Evolutionary conservation across 1,140 invertebrate genomes (phyloP).

Genomic region (Drosophila suzukii): DNA sequence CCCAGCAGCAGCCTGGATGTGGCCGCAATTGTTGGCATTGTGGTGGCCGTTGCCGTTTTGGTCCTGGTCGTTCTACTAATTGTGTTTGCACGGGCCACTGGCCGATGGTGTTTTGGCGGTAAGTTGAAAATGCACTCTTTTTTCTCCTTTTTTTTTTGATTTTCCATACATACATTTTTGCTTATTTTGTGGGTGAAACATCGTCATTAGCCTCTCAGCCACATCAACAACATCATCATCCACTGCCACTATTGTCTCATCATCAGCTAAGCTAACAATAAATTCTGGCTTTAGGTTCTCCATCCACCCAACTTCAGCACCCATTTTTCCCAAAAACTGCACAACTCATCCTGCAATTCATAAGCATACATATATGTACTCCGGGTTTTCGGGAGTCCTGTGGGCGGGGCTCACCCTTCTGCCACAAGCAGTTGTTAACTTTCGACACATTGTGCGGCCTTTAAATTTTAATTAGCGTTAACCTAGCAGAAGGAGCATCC

Average conservation of each 20-base stretch:
- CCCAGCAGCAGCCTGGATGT: conserved; percentile 89
- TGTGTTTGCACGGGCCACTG: conserved; percentile 91
- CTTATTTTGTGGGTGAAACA: conserved; percentile 64
- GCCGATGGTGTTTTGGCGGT: conserved; percentile 94
- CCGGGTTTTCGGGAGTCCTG: conserved; percentile 7
- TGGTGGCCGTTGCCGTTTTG: conserved; percentile 88
- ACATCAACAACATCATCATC: conserved; percentile 30
- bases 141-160: neutral
- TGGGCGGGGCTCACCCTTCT: conserved; percentile 6
- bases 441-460: conserved; percentile 81
- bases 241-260: conserved; percentile 55
- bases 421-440: conserved; percentile 70
- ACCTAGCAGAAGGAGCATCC: conserved; percentile 52
- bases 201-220: conserved; percentile 45
- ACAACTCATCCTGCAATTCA: conserved; percentile 41
- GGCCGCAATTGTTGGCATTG: conserved; percentile 90
- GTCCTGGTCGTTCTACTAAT: conserved; percentile 88
- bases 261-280: conserved; percentile 77
- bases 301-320: conserved; percentile 1
- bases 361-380: conserved; percentile 27
- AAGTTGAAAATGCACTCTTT: conserved; percentile 84
- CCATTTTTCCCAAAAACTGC: conserved; percentile 23
- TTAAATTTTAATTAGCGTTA: conserved; percentile 82
- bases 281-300: conserved; percentile 61
- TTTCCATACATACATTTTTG: conserved; percentile 33